phyloP scores from a whole-genome alignment of 92 coral and sea anemone genomes.

The Umimayanthus kanabou region DNA sequence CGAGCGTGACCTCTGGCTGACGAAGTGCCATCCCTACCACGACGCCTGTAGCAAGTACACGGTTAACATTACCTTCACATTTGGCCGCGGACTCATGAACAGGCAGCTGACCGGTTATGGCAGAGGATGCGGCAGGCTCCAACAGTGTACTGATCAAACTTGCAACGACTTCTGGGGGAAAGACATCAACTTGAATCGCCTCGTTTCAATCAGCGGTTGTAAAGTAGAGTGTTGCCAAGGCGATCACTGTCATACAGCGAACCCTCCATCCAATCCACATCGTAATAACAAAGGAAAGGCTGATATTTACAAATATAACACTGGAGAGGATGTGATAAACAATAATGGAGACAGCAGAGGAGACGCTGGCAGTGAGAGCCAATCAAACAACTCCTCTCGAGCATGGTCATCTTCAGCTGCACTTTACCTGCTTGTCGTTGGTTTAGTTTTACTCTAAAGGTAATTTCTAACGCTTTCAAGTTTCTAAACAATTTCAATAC shows the following conservation, averaged over 20 bases:
- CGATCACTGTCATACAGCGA: conserved; percentile 23
- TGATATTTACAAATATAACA: not conserved
- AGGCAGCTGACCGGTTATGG: conserved; percentile 39
- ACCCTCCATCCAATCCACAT: conserved; percentile 11
- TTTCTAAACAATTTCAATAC: too few species aligned
- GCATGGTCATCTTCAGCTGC: too few species aligned
- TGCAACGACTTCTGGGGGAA: conserved; percentile 29
- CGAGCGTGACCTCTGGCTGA: conserved; percentile 27
- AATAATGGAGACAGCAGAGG: not conserved
- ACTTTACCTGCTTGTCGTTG: too few species aligned
- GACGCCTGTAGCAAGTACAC: conserved; percentile 31
- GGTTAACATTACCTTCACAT: conserved; percentile 10
- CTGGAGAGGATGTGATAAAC: not conserved
- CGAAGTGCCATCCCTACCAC: conserved; percentile 11
- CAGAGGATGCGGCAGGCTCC: conserved; percentile 35
- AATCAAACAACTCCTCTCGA: not conserved
- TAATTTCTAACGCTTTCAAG: too few species aligned
- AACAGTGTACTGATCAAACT: conserved; percentile 26
- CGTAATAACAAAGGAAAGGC: conserved; percentile 3
- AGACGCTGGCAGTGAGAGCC: not conserved
- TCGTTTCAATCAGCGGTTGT: conserved; percentile 26
- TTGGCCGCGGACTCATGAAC: not conserved
- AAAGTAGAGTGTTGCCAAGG: conserved; percentile 35
- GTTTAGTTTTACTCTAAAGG: too few species aligned
- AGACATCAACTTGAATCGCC: conserved; percentile 27